Percentiles rank a stretch among this genome's conserved stretches.
Evolutionary conservation across 1,140 invertebrate species (phyloP).

Genomic region (Stratiolaelaps scimitus): DNA sequence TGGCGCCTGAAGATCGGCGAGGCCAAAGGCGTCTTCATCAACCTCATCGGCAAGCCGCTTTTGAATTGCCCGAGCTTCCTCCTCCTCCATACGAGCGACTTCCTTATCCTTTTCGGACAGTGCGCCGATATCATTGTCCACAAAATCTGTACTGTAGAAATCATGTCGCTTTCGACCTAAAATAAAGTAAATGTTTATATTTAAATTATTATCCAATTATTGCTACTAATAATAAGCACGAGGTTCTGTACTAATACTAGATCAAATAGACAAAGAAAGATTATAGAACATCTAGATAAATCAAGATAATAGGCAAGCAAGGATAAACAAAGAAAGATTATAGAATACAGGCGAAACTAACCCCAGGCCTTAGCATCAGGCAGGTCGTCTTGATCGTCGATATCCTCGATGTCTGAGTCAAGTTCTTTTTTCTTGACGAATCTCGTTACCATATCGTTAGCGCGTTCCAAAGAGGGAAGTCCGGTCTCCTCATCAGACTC

Average conservation of each 20-base stretch:
- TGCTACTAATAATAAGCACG: too few relatives aligned
- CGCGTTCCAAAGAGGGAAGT: not conserved
- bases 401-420: constrained; percentile 19
- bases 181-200: not conserved
- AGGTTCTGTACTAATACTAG: too few relatives aligned
- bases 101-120: constrained; percentile 38
- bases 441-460: constrained; percentile 8
- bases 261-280: too few relatives aligned
- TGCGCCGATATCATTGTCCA: constrained; percentile 67
- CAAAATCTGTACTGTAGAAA: constrained; percentile 74
- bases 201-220: too few relatives aligned
- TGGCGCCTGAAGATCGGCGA: constrained; percentile 60
- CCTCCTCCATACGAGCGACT: constrained; percentile 34
- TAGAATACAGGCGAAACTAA: constrained; percentile 39
- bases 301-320: too few relatives aligned
- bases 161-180: constrained; percentile 48
- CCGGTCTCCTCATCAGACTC: constrained; percentile 14
- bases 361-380: constrained; percentile 74
- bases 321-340: too few relatives aligned
- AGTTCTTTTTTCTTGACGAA: constrained; percentile 21
- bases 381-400: constrained; percentile 42
- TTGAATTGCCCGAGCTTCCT: constrained; percentile 36
- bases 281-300: too few relatives aligned
- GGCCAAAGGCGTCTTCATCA: constrained; percentile 33
- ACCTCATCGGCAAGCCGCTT: constrained; percentile 33